Percentiles rank a stretch among this genome's conserved stretches.
phyloP scores from a whole-genome alignment of 2,113 vertebrate species.

The Rhegmatorhina hoffmannsi region DNA sequence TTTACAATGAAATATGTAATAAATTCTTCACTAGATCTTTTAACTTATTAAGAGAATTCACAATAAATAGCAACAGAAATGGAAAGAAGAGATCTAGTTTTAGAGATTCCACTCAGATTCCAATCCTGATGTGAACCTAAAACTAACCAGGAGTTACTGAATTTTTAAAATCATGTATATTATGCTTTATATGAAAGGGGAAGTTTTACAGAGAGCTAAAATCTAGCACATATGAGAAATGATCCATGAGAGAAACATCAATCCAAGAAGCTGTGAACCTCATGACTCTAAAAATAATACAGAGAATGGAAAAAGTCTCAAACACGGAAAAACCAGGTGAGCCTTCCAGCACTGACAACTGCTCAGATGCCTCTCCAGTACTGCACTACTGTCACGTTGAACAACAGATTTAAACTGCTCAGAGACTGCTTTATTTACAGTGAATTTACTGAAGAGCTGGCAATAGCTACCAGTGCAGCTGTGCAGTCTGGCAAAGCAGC shows the following conservation, averaged over 20 bases:
- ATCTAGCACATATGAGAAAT: not conserved
- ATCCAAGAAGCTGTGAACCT: not conserved
- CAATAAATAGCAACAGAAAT: not conserved
- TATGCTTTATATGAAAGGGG: not conserved
- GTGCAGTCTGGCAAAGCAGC: constrained; percentile 2
- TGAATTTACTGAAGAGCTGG: not conserved
- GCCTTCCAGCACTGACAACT: not conserved
- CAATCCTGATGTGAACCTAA: not conserved
- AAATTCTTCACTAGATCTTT: not conserved
- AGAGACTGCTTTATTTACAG: constrained; percentile 10
- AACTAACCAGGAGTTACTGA: not conserved
- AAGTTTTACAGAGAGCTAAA: not conserved
- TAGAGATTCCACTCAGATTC: not conserved
- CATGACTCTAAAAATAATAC: not conserved
- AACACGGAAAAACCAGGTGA: not conserved
- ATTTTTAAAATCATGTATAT: not conserved
- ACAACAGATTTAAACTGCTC: constrained; percentile 6
- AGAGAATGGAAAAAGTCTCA: not conserved
- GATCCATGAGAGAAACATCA: not conserved
- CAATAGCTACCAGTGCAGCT: not conserved
- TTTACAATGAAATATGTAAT: not conserved
- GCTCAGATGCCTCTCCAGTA: not conserved
- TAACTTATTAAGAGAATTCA: not conserved
- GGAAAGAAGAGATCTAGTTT: not conserved
- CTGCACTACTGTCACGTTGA: not conserved